Evolutionary conservation across 1,140 invertebrate genomes (phyloP), one percentile per base, ranked within the genome.

Genomic region (Sycophaga agraensis): DNA sequence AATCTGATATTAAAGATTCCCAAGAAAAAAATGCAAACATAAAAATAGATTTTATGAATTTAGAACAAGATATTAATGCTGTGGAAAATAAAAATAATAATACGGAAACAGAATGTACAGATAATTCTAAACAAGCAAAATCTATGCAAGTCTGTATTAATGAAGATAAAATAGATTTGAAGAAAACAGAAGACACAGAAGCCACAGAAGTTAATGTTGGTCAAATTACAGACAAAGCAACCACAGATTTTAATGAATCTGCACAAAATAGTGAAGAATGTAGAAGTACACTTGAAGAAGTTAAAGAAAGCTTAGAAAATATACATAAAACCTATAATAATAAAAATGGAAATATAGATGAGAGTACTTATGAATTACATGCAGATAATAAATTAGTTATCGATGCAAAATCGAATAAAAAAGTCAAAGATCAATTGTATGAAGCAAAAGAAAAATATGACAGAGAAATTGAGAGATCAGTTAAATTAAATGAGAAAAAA

Each of bases 361-460:
- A 39, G 21, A 59, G 42, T 31, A 24, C 21, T 12, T 24, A 53
- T 59, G 43, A 65, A 21, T 55, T 35, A 5, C 37, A 65, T 39
- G 45, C 59, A 40, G 45, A 31, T 24, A 9, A 48, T 54, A 53
- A 62, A 42, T 54, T 62, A 54, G 34, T 50, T 1, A 53, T 56
- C 17, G 58, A 65, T 40, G 37, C 50, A 46, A 46, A 65, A 17
- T 45, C 49, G 51, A 40, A 58, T 26, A 35, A 51, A 40, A 65
- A 51, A 28, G n/a, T n/a, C n/a, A n/a, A n/a, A n/a, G n/a, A n/a
- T n/a, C n/a, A n/a, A n/a, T n/a, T n/a, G n/a, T n/a, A n/a, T n/a
- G n/a, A n/a, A n/a, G n/a, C n/a, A n/a, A n/a, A n/a, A n/a, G n/a
- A n/a, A n/a, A n/a, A n/a, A n/a, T 17, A 54, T 9, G 16, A 46